A percentile compares a stretch with the other conserved stretches of the same genome.
phyloP scores from a whole-genome alignment of 2,113 vertebrate species.

The Phaethon lepturus region DNA sequence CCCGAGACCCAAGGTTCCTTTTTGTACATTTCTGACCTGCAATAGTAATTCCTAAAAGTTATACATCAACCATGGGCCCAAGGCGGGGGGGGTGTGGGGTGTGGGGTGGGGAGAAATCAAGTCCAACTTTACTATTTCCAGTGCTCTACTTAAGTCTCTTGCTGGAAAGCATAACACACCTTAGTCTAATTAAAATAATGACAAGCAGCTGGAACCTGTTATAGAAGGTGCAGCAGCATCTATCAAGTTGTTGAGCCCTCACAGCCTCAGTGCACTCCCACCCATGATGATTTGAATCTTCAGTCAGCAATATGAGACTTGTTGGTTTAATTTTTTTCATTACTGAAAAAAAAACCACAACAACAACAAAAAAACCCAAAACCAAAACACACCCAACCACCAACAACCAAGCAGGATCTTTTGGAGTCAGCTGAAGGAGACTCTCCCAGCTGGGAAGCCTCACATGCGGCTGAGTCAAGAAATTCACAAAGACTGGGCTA shows the following conservation, averaged over 20 bases:
- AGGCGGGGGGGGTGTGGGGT: no score
- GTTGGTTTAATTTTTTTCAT: background rate
- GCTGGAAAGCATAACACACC: background rate
- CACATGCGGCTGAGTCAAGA: background rate
- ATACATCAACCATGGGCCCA: background rate
- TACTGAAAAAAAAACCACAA: background rate
- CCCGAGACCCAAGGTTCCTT: slow-evolving; percentile 41
- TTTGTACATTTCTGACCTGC: slow-evolving; percentile 45
- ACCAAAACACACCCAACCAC: background rate
- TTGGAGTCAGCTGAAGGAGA: slow-evolving; percentile 7
- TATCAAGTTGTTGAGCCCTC: background rate
- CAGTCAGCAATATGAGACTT: background rate
- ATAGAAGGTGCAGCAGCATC: background rate
- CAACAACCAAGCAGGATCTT: background rate
- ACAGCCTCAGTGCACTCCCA: background rate
- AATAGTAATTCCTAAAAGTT: slow-evolving; percentile 9
- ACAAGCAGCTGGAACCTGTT: background rate
- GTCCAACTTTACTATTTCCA: background rate
- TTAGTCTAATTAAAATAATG: background rate
- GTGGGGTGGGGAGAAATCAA: background rate
- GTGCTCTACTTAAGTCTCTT: background rate
- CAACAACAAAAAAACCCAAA: background rate
- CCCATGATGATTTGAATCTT: background rate
- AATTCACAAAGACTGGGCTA: slow-evolving; percentile 50
- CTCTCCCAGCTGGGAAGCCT: slow-evolving; percentile 22